Evolutionary conservation across 2,797 vertebrate species (phyloP).

Genomic region (Cirrhinus mrigala): DNA sequence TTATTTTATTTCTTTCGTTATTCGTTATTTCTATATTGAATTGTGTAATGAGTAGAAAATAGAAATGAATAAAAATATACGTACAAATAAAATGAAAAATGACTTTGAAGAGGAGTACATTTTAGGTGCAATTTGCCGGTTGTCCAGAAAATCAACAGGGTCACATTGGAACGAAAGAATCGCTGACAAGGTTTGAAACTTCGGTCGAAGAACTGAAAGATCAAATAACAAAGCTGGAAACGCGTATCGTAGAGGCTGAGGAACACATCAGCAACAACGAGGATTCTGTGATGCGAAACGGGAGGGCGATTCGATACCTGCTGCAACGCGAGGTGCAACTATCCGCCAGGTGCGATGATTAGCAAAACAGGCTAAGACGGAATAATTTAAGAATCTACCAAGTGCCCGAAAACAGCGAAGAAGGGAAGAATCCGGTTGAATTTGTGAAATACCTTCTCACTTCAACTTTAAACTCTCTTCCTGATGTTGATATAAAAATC

Average conservation of each 20-base stretch:
- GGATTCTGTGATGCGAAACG: not conserved
- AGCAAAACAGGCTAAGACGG: not conserved
- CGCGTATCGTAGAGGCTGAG: not conserved
- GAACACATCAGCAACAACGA: not conserved
- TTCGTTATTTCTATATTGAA: too few relatives aligned
- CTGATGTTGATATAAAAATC: constrained; percentile 32
- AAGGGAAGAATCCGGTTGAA: not conserved
- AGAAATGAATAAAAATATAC: too few relatives aligned
- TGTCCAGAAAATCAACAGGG: not conserved
- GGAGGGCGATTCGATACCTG: not conserved
- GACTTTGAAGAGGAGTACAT: too few relatives aligned
- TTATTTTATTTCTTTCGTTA: too few relatives aligned
- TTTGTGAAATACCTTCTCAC: not conserved
- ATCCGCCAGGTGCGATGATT: not conserved
- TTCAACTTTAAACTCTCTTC: not conserved
- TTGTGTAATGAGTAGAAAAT: too few relatives aligned
- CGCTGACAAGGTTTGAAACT: not conserved
- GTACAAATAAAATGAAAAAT: too few relatives aligned
- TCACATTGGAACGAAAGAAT: not conserved
- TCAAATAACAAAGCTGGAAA: constrained; percentile 1
- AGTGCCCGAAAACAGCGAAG: not conserved
- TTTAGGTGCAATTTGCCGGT: too few relatives aligned
- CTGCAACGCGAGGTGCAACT: not conserved
- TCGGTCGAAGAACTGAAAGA: not conserved
- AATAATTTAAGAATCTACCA: not conserved